phyloP scores from a whole-genome alignment of 2,797 vertebrate genomes.

The Coregonus sp. region DNA sequence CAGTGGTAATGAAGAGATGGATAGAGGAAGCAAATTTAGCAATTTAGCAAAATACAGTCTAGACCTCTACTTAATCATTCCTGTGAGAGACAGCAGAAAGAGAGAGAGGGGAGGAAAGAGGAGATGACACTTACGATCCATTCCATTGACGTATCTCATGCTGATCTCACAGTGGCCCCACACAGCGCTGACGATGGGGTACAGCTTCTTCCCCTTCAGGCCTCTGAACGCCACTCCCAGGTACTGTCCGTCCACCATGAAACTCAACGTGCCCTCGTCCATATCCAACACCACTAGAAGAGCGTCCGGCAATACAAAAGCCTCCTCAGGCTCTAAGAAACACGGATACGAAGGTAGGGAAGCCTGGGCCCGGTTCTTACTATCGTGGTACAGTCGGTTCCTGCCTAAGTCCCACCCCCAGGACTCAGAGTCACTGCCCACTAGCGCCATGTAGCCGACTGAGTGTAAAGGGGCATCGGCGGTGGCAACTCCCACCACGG shows the following conservation, averaged over 20 bases:
- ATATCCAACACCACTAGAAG: slow-evolving; percentile 97
- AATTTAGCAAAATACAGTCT: neutral
- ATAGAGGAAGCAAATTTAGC: no score
- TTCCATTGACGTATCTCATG: slow-evolving; percentile 98
- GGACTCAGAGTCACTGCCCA: slow-evolving; percentile 92
- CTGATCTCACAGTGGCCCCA: slow-evolving; percentile 99
- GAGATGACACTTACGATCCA: slow-evolving; percentile 86
- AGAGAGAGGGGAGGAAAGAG: slow-evolving; percentile 12
- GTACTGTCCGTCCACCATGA: slow-evolving; percentile 96
- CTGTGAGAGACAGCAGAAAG: neutral
- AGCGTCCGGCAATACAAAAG: slow-evolving; percentile 92
- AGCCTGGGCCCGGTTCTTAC: slow-evolving; percentile 89
- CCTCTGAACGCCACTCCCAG: slow-evolving; percentile 96
- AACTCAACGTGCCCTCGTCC: slow-evolving; percentile 98
- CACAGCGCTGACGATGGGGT: slow-evolving; percentile 96
- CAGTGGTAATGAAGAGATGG: neutral
- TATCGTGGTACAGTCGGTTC: slow-evolving; percentile 95
- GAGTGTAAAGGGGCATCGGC: slow-evolving; percentile 91
- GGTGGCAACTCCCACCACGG: slow-evolving; percentile 92
- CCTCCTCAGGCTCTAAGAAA: slow-evolving; percentile 93
- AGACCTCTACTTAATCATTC: neutral
- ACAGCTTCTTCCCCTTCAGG: slow-evolving; percentile 97
- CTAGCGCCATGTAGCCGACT: slow-evolving; percentile 93
- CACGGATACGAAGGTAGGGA: slow-evolving; percentile 88
- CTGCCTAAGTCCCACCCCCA: slow-evolving; percentile 99